A percentile compares a stretch with the other conserved stretches of the same genome.
Evolutionary conservation across 2,888 invertebrate species (phyloP).

Genomic region (Prosapia bicincta): DNA sequence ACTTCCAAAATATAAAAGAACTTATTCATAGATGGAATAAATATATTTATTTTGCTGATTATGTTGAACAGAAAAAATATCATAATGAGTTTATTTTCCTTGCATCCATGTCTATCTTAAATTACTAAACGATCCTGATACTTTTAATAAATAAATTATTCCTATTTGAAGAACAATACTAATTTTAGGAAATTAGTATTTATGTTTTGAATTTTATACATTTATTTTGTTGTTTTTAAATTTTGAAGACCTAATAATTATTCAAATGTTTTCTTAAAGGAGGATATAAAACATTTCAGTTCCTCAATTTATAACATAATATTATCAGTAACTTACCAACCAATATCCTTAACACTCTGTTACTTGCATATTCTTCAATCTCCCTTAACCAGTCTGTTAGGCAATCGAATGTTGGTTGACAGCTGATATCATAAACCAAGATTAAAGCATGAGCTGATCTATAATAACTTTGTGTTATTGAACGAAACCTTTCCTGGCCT

Average conservation of each 20-base stretch:
- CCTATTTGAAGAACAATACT: too few species aligned
- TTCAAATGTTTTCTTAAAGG: background rate
- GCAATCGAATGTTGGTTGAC: slow-evolving; percentile 96
- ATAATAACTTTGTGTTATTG: slow-evolving; percentile 97
- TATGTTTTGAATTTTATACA: background rate
- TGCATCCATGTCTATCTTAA: too few species aligned
- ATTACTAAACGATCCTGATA: too few species aligned
- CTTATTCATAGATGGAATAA: too few species aligned
- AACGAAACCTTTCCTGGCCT: slow-evolving; percentile 93
- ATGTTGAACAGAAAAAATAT: too few species aligned
- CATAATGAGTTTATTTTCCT: too few species aligned
- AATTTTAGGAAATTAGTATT: too few species aligned
- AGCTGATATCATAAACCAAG: slow-evolving; percentile 95
- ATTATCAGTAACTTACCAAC: slow-evolving; percentile 89
- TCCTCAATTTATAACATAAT: too few species aligned
- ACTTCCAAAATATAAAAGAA: too few species aligned
- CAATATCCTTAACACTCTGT: slow-evolving; percentile 89
- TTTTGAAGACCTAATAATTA: background rate
- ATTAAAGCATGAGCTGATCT: slow-evolving; percentile 96
- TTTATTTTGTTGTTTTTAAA: background rate
- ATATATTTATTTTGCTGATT: too few species aligned
- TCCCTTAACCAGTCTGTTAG: slow-evolving; percentile 95
- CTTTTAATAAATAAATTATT: too few species aligned
- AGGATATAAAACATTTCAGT: too few species aligned
- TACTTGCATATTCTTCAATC: slow-evolving; percentile 96